phyloP scores from a whole-genome alignment of 1,140 invertebrate species.

The Pygmarrhopalites habei region DNA sequence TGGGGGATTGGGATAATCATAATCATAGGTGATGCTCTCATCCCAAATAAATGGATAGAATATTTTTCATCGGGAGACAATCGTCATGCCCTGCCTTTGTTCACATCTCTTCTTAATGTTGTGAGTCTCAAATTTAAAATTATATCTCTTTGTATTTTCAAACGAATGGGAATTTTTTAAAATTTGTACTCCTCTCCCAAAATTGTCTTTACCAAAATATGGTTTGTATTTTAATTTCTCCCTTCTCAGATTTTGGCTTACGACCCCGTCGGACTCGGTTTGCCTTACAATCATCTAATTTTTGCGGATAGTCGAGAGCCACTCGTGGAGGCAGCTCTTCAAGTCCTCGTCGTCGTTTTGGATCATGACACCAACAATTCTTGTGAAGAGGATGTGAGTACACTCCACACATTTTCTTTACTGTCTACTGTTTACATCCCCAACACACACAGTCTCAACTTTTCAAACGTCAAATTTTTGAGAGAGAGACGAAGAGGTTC shows the following conservation, averaged over 20 bases:
- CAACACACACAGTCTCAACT: too few species aligned
- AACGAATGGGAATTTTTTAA: too few species aligned
- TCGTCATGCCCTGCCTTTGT: conserved; percentile 89
- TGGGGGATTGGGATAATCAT: too few species aligned
- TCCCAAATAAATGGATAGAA: conserved; percentile 50
- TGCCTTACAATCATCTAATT: conserved; percentile 93
- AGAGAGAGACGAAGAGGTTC: too few species aligned
- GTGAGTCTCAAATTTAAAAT: too few species aligned
- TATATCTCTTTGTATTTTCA: conserved; percentile 44
- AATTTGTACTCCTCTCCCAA: too few species aligned
- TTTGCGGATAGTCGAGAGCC: conserved; percentile 93
- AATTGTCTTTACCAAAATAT: too few species aligned
- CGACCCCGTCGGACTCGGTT: conserved; percentile 89
- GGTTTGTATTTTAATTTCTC: too few species aligned
- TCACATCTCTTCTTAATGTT: conserved; percentile 94
- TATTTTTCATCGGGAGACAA: conserved; percentile 51
- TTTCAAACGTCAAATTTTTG: too few species aligned
- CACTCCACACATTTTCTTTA: too few species aligned
- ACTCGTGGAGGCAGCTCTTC: conserved; percentile 88
- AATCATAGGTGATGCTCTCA: conserved; percentile 42
- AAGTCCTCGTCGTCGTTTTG: conserved; percentile 90
- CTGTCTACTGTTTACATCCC: too few species aligned
- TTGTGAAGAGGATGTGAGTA: conserved; percentile 46
- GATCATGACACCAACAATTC: conserved; percentile 62
- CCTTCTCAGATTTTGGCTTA: conserved; percentile 56